Evolutionary conservation across 2,797 vertebrate genomes (phyloP).

Genomic region (Leucoraja ocellata): DNA sequence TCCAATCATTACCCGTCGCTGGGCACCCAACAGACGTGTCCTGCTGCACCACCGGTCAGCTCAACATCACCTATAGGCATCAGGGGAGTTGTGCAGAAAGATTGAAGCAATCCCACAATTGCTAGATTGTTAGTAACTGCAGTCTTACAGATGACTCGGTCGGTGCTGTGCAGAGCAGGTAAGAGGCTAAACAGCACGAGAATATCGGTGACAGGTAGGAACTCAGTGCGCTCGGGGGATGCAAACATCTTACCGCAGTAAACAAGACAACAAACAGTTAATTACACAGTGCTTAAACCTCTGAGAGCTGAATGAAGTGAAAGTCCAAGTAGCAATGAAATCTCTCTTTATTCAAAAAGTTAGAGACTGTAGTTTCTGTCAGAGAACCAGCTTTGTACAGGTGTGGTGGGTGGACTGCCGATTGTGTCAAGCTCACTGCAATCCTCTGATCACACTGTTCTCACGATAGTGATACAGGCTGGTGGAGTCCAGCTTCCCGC

Average conservation of each 20-base stretch:
- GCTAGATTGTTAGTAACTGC: too few species aligned
- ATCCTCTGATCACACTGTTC: slow-evolving; percentile 46
- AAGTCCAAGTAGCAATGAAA: background rate
- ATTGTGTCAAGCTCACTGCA: background rate
- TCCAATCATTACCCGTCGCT: too few species aligned
- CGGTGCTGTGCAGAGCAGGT: background rate
- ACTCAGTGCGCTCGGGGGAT: too few species aligned
- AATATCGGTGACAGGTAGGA: background rate
- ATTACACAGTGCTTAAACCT: slow-evolving; percentile 22
- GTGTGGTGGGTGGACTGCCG: background rate
- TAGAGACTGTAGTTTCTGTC: background rate
- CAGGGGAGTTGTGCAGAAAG: background rate
- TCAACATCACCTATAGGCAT: too few species aligned
- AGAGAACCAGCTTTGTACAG: slow-evolving; percentile 1
- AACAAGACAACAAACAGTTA: background rate
- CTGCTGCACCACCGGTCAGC: too few species aligned
- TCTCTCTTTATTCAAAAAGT: slow-evolving; percentile 13
- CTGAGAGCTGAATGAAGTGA: background rate
- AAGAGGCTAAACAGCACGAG: background rate
- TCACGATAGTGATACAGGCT: slow-evolving; percentile 90
- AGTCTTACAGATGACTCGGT: background rate
- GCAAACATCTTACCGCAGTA: background rate
- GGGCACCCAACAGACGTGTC: too few species aligned
- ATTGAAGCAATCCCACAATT: background rate
- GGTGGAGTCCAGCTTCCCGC: slow-evolving; percentile 71